These are phyloP conservation scores for Mesorhabditis sp. DNA, from an alignment of 2,888 invertebrate species.

Conservation along the genomic window DNA sequence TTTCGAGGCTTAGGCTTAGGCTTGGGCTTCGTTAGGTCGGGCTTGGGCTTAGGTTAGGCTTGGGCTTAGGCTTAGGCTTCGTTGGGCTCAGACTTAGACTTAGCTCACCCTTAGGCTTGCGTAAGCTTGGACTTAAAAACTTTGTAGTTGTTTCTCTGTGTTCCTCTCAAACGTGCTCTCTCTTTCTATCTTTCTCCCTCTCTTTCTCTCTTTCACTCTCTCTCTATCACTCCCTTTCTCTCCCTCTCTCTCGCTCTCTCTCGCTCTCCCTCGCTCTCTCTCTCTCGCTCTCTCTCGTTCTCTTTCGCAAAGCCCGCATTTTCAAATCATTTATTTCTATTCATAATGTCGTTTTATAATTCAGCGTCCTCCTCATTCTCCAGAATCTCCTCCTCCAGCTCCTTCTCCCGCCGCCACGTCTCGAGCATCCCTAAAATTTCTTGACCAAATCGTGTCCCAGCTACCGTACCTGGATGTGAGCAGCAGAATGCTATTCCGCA, in stretches of 20 bases:
- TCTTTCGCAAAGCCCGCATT: no score
- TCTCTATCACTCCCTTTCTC: no score
- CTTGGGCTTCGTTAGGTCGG: not conserved
- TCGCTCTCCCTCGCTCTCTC: no score
- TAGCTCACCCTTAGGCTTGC: not conserved
- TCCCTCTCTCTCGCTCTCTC: no score
- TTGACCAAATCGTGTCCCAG: no score
- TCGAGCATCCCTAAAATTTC: constrained; percentile 18
- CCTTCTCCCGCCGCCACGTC: constrained; percentile 21
- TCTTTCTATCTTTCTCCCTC: no score
- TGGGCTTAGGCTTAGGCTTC: not conserved
- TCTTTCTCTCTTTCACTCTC: no score
- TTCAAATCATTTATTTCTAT: not conserved
- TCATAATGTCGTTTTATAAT: constrained; percentile 11
- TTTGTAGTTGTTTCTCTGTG: not conserved
- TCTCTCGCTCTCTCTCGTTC: no score
- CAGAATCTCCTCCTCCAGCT: constrained; percentile 23
- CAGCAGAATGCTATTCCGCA: constrained; percentile 51
- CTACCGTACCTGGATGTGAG: constrained; percentile 34
- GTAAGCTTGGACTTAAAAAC: constrained; percentile 1
- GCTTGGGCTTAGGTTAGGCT: not conserved
- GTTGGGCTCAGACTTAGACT: not conserved
- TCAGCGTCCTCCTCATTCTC: constrained; percentile 20
- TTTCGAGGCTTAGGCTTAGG: not conserved
- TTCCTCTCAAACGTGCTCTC: no score